Percentiles rank a stretch among this genome's conserved stretches.
Evolutionary conservation across 92 coral and sea anemone species (phyloP).

Genomic region (Diadumene lineata): DNA sequence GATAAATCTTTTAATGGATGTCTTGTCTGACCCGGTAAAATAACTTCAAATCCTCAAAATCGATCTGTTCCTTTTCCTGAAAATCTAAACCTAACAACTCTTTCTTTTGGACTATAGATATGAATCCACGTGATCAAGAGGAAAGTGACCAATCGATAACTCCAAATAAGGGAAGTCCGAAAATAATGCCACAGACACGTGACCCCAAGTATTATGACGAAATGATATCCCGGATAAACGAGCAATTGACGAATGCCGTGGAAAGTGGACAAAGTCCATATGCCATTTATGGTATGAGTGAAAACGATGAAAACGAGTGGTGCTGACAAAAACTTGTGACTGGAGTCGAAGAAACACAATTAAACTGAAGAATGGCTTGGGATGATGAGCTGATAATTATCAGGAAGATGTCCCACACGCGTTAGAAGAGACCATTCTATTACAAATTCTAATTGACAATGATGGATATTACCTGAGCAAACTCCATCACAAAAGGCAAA

Average conservation of each 20-base stretch:
- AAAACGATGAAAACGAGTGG: conserved; percentile 97
- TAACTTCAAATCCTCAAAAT: too few species aligned
- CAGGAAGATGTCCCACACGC: not conserved
- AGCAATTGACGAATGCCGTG: conserved; percentile 81
- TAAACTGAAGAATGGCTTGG: not conserved
- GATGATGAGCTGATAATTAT: not conserved
- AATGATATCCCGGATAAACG: conserved; percentile 87
- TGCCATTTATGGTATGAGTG: conserved; percentile 88
- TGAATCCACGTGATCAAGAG: conserved; percentile 20
- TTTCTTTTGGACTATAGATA: too few species aligned
- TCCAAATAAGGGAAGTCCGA: conserved; percentile 15
- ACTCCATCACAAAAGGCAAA: too few species aligned
- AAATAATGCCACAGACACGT: conserved; percentile 13
- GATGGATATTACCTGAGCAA: too few species aligned
- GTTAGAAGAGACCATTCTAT: not conserved
- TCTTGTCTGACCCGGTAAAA: too few species aligned
- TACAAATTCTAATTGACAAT: too few species aligned
- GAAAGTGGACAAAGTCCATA: conserved; percentile 87
- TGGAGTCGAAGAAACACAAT: not conserved
- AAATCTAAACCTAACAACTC: too few species aligned
- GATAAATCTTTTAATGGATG: too few species aligned
- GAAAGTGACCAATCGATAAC: conserved; percentile 7
- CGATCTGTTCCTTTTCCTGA: too few species aligned
- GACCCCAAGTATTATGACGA: conserved; percentile 76
- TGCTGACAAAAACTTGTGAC: conserved; percentile 45